Percentiles rank a stretch among this genome's conserved stretches.
Conservation (phyloP, 64 coral and sea anemone species). For the Montipora cactus region DNA sequence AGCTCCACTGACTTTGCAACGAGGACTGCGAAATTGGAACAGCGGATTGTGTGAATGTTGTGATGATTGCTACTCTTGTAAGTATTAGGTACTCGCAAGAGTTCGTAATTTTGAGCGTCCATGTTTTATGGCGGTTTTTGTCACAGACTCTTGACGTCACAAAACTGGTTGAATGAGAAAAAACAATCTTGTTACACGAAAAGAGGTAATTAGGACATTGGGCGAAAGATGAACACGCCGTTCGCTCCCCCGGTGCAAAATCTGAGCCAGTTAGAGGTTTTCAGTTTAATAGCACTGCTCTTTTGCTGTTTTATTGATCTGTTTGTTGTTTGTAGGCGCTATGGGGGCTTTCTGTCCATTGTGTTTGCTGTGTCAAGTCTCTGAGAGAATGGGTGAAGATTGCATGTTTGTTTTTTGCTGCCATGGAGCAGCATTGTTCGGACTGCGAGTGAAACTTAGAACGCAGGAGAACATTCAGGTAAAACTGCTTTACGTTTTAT, state of each 20-base stretch:
- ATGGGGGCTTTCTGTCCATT: slow-evolving; percentile 70
- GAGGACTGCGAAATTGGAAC: slow-evolving; percentile 34
- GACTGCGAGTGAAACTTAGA: slow-evolving; percentile 85
- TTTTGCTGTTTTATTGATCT: neutral
- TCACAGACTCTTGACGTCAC: too few relatives aligned
- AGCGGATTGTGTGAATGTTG: slow-evolving; percentile 41
- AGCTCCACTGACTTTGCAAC: neutral
- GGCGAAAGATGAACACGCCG: too few relatives aligned
- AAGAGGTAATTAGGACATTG: too few relatives aligned
- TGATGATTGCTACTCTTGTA: slow-evolving; percentile 47
- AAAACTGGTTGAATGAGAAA: too few relatives aligned
- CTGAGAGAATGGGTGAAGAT: slow-evolving; percentile 89
- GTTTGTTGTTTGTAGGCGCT: neutral
- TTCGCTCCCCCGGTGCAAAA: too few relatives aligned
- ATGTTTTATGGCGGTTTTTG: too few relatives aligned
- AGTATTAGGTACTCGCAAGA: neutral
- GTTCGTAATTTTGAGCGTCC: too few relatives aligned
- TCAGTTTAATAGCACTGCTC: too few relatives aligned
- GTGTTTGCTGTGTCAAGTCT: slow-evolving; percentile 68
- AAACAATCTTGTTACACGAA: too few relatives aligned
- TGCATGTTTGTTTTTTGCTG: slow-evolving; percentile 86
- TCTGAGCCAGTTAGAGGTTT: too few relatives aligned
- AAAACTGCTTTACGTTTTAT: neutral
- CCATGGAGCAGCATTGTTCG: slow-evolving; percentile 77
- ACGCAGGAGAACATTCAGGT: slow-evolving; percentile 90